These are phyloP conservation scores for Megatriorchis doriae DNA, from an alignment of 2,113 vertebrate species.

Conservation along the genomic window DNA sequence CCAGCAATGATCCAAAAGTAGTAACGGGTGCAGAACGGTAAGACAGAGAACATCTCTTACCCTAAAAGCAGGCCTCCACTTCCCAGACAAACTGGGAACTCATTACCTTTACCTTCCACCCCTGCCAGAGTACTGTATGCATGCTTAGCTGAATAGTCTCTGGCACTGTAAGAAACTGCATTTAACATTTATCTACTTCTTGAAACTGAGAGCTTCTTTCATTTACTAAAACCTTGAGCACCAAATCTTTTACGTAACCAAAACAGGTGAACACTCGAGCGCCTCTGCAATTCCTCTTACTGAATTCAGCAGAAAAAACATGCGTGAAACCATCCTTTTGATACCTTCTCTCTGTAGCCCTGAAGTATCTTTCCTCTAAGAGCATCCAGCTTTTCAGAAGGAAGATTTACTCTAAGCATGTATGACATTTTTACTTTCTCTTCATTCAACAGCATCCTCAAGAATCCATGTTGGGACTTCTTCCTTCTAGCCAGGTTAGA, in stretches of 20 bases:
- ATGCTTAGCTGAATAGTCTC: not conserved
- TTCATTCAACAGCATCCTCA: not conserved
- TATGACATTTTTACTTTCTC: not conserved
- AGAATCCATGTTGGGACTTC: not conserved
- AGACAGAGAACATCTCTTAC: not conserved
- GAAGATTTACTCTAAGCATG: rapidly evolving
- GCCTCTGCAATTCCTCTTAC: not conserved
- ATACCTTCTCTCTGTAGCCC: not conserved
- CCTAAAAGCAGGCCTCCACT: not conserved
- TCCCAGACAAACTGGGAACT: not conserved
- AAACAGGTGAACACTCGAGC: not conserved
- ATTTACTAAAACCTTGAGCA: not conserved
- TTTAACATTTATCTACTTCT: not conserved
- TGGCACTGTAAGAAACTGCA: not conserved
- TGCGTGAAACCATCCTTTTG: not conserved
- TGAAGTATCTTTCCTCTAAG: not conserved
- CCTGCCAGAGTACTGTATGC: not conserved
- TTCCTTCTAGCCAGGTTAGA: not conserved
- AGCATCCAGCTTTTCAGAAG: not conserved
- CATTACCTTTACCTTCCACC: not conserved
- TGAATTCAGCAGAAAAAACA: not conserved
- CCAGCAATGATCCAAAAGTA: not conserved
- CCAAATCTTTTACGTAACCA: rapidly evolving
- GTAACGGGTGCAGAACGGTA: not conserved
- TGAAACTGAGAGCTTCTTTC: not conserved